Evolutionary conservation across 2,888 invertebrate species (phyloP).

Genomic region (Fragum whitleyi): DNA sequence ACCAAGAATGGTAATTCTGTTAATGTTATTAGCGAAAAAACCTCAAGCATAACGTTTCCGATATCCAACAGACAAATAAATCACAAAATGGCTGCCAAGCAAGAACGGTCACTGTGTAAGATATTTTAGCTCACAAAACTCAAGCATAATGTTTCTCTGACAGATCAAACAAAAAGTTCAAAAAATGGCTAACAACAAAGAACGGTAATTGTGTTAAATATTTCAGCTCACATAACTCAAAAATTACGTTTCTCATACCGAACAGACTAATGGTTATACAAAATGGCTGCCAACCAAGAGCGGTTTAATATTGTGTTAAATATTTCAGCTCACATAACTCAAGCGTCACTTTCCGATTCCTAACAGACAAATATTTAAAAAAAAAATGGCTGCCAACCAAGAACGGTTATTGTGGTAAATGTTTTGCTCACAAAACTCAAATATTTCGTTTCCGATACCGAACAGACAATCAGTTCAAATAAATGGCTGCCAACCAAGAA

Average conservation of each 20-base stretch:
- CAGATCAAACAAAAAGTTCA: slow-evolving; percentile 41
- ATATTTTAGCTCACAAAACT: slow-evolving; percentile 33
- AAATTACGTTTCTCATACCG: slow-evolving; percentile 52
- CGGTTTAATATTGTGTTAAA: slow-evolving; percentile 45
- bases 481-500: slow-evolving; percentile 37
- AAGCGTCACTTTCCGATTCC: slow-evolving; percentile 50
- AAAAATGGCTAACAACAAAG: slow-evolving; percentile 41
- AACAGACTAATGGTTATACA: slow-evolving; percentile 35
- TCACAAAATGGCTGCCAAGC: slow-evolving; percentile 38
- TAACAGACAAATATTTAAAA: slow-evolving; percentile 35
- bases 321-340: slow-evolving; percentile 41
- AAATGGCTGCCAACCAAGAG: slow-evolving; percentile 43
- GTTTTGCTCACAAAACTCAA: slow-evolving; percentile 34
- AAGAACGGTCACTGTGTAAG: slow-evolving; percentile 43
- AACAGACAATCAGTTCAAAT: slow-evolving; percentile 38
- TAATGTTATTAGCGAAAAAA: slow-evolving; percentile 36
- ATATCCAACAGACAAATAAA: slow-evolving; percentile 44
- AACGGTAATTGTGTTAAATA: slow-evolving; percentile 46
- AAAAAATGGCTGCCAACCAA: slow-evolving; percentile 43
- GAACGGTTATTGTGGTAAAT: slow-evolving; percentile 43
- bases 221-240: slow-evolving; percentile 34
- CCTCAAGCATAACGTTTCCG: slow-evolving; percentile 46
- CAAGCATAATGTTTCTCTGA: slow-evolving; percentile 47
- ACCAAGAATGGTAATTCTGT: slow-evolving; percentile 47
- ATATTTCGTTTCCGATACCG: slow-evolving; percentile 55